Base-by-base conservation (phyloP, 2,888 invertebrate genomes). In the Abrostola tripartita region DNA sequence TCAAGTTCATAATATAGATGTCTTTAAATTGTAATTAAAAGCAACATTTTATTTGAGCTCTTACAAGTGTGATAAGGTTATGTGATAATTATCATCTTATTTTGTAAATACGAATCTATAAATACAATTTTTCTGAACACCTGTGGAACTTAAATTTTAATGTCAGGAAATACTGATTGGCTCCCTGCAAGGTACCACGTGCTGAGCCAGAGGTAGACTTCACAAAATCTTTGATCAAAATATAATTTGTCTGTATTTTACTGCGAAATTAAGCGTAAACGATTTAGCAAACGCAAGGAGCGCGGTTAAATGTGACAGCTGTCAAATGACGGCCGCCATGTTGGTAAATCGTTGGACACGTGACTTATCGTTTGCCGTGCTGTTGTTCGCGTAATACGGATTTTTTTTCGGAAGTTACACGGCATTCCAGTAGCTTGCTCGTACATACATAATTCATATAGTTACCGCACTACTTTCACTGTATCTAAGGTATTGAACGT, bases 401-500 rank as follows among this genome's bases (percentile, higher is more conserved):
- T 74, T 79, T 79, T 81, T 81, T 87, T 87, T 87, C 85, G 87
- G 86, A 85, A 86, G 83, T 78, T 65, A 71, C 58, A 79, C 72
- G 62, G 72, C 78, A 76, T 79, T 81, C 81, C 75, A 72, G 71
- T 66, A 65, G 76, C 68, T 78, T 55, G 71, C 66, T 74, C 72
- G 79, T 81, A 77, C 68, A 85, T 86, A 76, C 78, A 87, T 88
- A 79, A 88, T 88, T 82, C 84, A 88, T 85, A 66, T 55, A 76
- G 84, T 88, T 87, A 86, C 85, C 76, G 73, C 87, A 85, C 84
- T 83, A 81, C 88, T 88, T 89, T 89, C 88, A 85, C 89, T 81
- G 68, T 62, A 79, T 77, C 75, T 78, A 79, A 56, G 50, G 62
- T 68, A 71, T 73, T 68, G 64, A 70, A 75, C 61, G 66, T 67